A percentile compares a stretch with the other conserved stretches of the same genome.
These are phyloP conservation scores for Esox niger DNA, from an alignment of 2,113 vertebrate species.

Conservation along the genomic window DNA sequence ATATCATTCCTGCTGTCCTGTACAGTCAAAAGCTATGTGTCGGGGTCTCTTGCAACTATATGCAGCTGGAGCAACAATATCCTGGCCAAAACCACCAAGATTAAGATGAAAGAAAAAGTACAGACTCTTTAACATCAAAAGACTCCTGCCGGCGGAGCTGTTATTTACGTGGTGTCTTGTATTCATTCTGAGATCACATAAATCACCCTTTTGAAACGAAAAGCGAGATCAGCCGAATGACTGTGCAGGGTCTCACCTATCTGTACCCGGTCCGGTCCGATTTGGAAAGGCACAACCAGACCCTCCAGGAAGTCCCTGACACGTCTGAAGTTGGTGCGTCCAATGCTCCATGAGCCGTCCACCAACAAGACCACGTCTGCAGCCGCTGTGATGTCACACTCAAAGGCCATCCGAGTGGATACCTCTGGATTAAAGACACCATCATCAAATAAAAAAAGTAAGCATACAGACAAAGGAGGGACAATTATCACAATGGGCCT, in stretches of 20 bases:
- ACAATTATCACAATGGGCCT: no score
- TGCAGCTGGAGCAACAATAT: background rate
- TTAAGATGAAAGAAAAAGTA: background rate
- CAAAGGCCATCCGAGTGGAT: constrained; percentile 67
- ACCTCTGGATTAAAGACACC: constrained; percentile 28
- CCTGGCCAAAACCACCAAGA: background rate
- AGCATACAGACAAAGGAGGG: background rate
- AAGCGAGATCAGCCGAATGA: no score
- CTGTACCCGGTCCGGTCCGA: constrained; percentile 79
- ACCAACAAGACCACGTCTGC: constrained; percentile 83
- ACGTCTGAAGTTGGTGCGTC: constrained; percentile 86
- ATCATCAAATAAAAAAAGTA: background rate
- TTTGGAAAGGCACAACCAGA: constrained; percentile 80
- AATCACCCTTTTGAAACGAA: no score
- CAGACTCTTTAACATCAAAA: background rate
- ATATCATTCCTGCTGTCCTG: background rate
- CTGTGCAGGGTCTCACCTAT: constrained; percentile 73
- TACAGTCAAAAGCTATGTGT: no score
- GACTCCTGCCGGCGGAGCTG: no score
- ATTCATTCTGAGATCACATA: no score
- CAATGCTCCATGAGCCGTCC: constrained; percentile 94
- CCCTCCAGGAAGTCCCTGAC: constrained; percentile 87
- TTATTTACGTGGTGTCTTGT: no score
- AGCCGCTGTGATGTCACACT: constrained; percentile 68
- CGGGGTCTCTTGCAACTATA: no score